These are phyloP conservation scores for Caradrina clavipalpis DNA, from an alignment of 2,888 invertebrate genomes.

Conservation along the genomic window DNA sequence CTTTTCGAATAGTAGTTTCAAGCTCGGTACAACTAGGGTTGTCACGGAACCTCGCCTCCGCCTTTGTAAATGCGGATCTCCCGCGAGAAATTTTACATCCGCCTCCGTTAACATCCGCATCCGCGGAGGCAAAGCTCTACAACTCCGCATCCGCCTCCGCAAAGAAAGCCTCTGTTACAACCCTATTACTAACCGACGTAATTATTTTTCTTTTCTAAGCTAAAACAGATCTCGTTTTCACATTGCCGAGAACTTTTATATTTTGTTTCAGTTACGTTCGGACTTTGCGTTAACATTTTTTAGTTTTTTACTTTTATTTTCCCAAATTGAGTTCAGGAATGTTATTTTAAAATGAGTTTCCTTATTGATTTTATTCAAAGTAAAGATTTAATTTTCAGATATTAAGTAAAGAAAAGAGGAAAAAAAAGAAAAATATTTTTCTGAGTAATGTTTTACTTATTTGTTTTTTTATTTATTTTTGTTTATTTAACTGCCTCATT, in stretches of 20 bases:
- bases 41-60: too few species aligned
- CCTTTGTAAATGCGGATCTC: too few species aligned
- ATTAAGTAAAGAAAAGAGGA: background rate
- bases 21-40: too few species aligned
- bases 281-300: conserved; percentile 1
- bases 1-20: background rate
- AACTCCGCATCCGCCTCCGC: too few species aligned
- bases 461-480: background rate
- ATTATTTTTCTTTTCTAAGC: background rate
- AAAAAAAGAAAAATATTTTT: background rate
- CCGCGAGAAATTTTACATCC: too few species aligned
- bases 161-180: too few species aligned
- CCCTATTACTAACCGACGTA: too few species aligned
- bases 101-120: too few species aligned
- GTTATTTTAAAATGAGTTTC: conserved; percentile 30
- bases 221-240: background rate
- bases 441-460: background rate
- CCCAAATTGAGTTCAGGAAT: background rate
- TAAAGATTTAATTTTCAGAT: conserved; percentile 8
- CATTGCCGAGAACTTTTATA: background rate
- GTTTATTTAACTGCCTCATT: background rate
- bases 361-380: conserved; percentile 25
- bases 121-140: too few species aligned
- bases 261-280: background rate
- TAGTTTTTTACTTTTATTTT: background rate